Evolutionary conservation across 2,113 vertebrate species (phyloP), one percentile per base, ranked within the genome.

Genomic region (Limanda limanda): DNA sequence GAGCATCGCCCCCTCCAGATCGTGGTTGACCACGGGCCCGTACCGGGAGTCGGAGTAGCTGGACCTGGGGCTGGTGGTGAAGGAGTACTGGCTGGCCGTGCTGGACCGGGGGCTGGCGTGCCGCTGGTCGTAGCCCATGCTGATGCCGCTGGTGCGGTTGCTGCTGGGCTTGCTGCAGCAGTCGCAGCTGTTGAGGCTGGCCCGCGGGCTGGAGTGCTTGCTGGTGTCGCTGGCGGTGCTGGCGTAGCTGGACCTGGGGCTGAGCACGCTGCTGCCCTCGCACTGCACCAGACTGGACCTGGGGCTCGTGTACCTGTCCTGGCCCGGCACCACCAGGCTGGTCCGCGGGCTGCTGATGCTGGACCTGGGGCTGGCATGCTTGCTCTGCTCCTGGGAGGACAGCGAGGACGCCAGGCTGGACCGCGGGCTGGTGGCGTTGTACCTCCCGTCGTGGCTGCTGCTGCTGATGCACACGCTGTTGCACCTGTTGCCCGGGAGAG

Each of bases 141-240:
- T 99, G 94, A 98, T 97, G 79, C 97, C 97, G 89, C 97, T 99
- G 86, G 97, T 98, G 62, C 97, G 96, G 89, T 96, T 95, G 93
- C 97, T 98, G 94, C 96, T 96, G 89, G 96, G 92, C 80, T 96
- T 95, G 91, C 96, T 96, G 86, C 95, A 94, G 86, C 96, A 95
- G 91, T 97, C 96, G 57, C 95, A 97, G 92, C 96, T 93, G 85
- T 95, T 95, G 74, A 97, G 93, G 83, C 97, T 98, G 93, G 96
- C 94, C 76, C 97, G 91, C 2, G 96, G 97, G 82, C 97, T 97
- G 77, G 97, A 96, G 88, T 95, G 96, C 78, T 96, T 95, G 86
- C 96, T 97, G 59, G 95, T 95, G 92, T 97, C 96, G 88, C 96
- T 96, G 88, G 96, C 95, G n/a, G 96, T 96, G 89, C 96, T 97